Base-by-base conservation (phyloP, 2,113 vertebrate genomes). In the Lethenteron camtschaticum region DNA sequence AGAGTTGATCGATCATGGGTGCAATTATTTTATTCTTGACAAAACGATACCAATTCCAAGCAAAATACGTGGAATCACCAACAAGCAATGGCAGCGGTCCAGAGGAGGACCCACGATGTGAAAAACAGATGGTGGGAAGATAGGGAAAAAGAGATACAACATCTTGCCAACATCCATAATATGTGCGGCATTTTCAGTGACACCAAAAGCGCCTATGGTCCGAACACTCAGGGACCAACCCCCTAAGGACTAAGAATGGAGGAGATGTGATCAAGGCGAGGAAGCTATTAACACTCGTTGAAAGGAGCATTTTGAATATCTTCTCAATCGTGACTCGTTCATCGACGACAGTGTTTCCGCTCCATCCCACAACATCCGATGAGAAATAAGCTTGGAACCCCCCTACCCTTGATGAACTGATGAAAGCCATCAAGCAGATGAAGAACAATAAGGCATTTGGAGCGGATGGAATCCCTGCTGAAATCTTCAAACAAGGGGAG, bases 371-470 rank as follows among this genome's bases (percentile, higher is more conserved):
- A 12, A 10, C 11, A 18, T 55, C 24, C 69, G 24, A 18, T 66
- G 20, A 57, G 69, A 57, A 57, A 5, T 3, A 4, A 13, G 56
- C 69, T 70, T 57, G 10, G 16, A 56, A 70, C 10, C 56, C 71
- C 73, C 75, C 76, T 75, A 79, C 73, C 75, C 70, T 77, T 77
- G 73, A 76, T 70, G 77, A 77, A 77, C 74, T 75, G 75, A 76
- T 73, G 68, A 77, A 74, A 77, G 73, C 75, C 76, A 78, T 78
- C 74, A 75, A 77, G 74, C 75, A 78, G 74, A 77, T 77, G 77
- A 76, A 77, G 75, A 77, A 74, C 74, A 77, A 77, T 70, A 55
- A 68, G 72, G 74, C 77, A 78, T 78, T 74, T 77, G 77, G 75
- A 75, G 74, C 70, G 72, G 73, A 73, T 74, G 70, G 76, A 69